Evolutionary conservation across 1,140 invertebrate genomes (phyloP), one percentile per base, ranked within the genome.

Genomic region (Gryon sp.): DNA sequence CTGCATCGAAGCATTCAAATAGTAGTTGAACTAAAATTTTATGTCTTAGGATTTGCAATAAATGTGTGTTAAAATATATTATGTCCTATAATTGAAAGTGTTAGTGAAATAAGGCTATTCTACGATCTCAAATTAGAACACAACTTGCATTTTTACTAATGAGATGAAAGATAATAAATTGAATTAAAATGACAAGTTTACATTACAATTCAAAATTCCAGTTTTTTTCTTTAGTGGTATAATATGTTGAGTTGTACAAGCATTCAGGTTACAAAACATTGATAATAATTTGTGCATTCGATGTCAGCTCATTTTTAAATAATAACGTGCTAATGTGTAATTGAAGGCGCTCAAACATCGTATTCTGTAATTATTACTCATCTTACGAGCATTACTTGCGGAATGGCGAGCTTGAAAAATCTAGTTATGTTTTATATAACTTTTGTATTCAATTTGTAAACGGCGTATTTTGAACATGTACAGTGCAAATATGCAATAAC

Each of bases 41-140:
- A 20, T 70, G 36, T 55, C 46, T 72, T 53, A 55, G 30, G 24
- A 62, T 63, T 73, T 72, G 57, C 68, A 73, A 52, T 73, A 24
- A 63, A 57, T 50, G 50, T 63, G 18, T 57, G 63, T 57, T 63
- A 46, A 38, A 28, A 28, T 75, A 69, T 24, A 57, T 60, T 60
- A 52, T 46, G 46, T 60, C 53, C 22, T 45, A 43, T 53, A 32
- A 75, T 32, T 48, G 41, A 45, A 52, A 20, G 32, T 36, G 40
- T 75, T 69, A 69, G 40, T 34, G 36, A 50, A 50, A 50, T 65
- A 59, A 73, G 36, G 50, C 34, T 65, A 46, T 57, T 48, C 2
- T 57, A 20, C 22, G 66, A 76, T 76, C 73, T 69, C 73, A 69
- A 53, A 52, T 63, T 69, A 76, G 30, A 70, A 22, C 41, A 59